These are phyloP conservation scores for Petrocephalus zakoni DNA, from an alignment of 2,113 vertebrate species.

Conservation along the genomic window DNA sequence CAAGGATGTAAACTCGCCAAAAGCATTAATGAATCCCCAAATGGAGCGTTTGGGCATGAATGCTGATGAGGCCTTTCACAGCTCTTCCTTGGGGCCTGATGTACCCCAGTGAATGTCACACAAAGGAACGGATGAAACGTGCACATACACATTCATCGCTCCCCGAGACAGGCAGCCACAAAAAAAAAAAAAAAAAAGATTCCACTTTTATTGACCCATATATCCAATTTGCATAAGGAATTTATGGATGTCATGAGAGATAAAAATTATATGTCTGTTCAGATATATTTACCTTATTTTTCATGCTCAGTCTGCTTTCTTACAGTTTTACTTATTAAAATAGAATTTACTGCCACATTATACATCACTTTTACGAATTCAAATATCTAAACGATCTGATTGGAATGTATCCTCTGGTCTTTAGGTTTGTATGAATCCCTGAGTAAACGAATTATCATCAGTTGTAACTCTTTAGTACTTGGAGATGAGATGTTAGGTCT, in stretches of 20 bases:
- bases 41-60: constrained; percentile 55
- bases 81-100: constrained; percentile 63
- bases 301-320: not conserved
- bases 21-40: constrained; percentile 56
- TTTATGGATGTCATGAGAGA: not conserved
- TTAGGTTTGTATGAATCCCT: not conserved
- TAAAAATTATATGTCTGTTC: not conserved
- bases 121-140: constrained; percentile 22
- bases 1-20: constrained; percentile 56
- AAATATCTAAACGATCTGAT: not conserved
- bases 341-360: not conserved
- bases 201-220: constrained; percentile 15
- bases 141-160: constrained; percentile 1
- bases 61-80: constrained; percentile 56
- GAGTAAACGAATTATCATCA: not conserved
- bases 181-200: not conserved
- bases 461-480: constrained; percentile 42
- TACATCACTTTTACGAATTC: not conserved
- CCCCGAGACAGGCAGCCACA: not conserved
- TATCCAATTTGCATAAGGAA: constrained; percentile 4
- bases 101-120: constrained; percentile 63
- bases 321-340: not conserved
- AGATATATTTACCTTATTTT: not conserved
- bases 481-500: constrained; percentile 60
- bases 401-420: not conserved